These are phyloP conservation scores for Melanerpes aurifrons DNA, from an alignment of 2,113 vertebrate genomes.

Conservation along the genomic window DNA sequence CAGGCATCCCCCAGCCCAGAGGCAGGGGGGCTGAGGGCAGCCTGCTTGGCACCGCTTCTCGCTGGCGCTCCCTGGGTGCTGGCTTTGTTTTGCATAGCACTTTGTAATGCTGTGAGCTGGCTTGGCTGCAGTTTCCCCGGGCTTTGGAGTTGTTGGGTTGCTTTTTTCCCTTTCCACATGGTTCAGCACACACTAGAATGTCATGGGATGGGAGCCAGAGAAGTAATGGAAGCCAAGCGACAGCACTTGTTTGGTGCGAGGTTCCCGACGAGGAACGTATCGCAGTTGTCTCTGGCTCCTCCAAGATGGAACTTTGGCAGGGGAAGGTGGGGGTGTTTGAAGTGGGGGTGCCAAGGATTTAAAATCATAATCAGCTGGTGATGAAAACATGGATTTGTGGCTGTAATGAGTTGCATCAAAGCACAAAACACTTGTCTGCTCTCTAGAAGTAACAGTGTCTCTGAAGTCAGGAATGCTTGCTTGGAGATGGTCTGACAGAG, in stretches of 20 bases:
- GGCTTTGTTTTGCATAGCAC: constrained; percentile 66
- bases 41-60: background rate
- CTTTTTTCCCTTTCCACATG: background rate
- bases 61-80: constrained; percentile 12
- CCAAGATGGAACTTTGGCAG: constrained; percentile 46
- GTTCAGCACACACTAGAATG: constrained; percentile 39
- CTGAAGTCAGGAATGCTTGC: background rate
- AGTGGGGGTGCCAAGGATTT: constrained; percentile 41
- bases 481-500: background rate
- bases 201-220: constrained; percentile 48
- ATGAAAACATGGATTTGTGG: constrained; percentile 57
- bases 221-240: constrained; percentile 62
- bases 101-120: constrained; percentile 51
- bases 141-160: background rate
- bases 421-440: background rate
- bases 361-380: constrained; percentile 43
- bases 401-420: constrained; percentile 43
- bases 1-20: background rate
- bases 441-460: background rate
- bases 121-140: constrained; percentile 66
- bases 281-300: constrained; percentile 65
- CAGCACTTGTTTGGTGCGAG: background rate
- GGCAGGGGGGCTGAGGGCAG: background rate
- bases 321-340: background rate
- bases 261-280: constrained; percentile 33